A percentile compares a stretch with the other conserved stretches of the same genome.
These are phyloP conservation scores for Acrocephalus scirpaceus DNA, from an alignment of 2,797 vertebrate species.

Conservation along the genomic window DNA sequence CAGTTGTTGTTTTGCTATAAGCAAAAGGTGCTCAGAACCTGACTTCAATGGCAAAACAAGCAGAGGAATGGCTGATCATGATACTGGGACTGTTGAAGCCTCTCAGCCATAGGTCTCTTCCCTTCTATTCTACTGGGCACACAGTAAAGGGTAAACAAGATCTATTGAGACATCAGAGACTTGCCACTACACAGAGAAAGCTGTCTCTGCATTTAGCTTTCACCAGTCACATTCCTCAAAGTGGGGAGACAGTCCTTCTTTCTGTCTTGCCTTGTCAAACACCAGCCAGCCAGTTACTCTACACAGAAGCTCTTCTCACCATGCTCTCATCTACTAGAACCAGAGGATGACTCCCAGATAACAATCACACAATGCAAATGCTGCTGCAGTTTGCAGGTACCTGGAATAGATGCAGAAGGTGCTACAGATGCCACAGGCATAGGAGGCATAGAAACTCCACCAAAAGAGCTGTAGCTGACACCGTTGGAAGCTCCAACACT, in stretches of 20 bases:
- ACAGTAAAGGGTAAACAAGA: conserved; percentile 56
- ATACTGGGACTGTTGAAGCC: background rate
- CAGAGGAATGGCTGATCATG: background rate
- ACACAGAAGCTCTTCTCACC: background rate
- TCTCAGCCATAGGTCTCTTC: conserved; percentile 48
- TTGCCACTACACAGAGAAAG: background rate
- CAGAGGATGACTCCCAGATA: background rate
- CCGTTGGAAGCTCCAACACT: conserved; percentile 91
- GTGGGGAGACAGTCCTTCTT: background rate
- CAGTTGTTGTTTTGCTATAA: background rate
- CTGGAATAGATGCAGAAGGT: conserved; percentile 97
- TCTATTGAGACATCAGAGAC: conserved; percentile 60
- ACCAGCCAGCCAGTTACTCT: background rate
- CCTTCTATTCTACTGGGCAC: conserved; percentile 34
- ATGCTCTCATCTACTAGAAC: background rate
- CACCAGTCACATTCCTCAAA: background rate
- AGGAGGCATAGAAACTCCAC: conserved; percentile 95
- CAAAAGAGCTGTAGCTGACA: conserved; percentile 96
- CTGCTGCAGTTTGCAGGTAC: conserved; percentile 69
- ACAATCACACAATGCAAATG: background rate
- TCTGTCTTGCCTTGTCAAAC: background rate
- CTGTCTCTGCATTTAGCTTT: background rate
- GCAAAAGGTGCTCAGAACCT: background rate
- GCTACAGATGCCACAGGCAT: conserved; percentile 98
- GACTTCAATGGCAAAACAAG: background rate